Percentiles rank a stretch among this genome's conserved stretches.
Conservation (phyloP, 2,888 invertebrate species). For the Xiphydria camelus region DNA sequence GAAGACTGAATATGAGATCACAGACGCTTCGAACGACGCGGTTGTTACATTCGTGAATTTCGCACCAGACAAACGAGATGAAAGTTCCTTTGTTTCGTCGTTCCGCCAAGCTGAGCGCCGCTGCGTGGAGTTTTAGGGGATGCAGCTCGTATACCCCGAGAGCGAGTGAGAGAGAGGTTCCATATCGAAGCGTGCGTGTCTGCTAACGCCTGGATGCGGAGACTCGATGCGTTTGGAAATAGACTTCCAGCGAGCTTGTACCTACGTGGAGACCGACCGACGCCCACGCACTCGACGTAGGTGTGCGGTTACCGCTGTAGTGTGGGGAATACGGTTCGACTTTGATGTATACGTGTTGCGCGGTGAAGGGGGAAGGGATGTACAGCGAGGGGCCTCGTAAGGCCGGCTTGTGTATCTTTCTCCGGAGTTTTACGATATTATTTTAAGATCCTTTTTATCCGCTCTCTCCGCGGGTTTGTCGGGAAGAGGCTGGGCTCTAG, state of each 20-base stretch:
- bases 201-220: constrained; percentile 26
- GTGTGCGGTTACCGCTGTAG: constrained; percentile 9
- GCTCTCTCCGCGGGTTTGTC: background rate
- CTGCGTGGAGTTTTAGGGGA: constrained; percentile 30
- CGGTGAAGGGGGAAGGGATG: no score
- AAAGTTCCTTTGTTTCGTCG: no score
- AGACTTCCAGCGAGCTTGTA: constrained; percentile 36
- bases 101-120: constrained; percentile 32
- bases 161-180: no score
- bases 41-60: no score
- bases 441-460: constrained; percentile 17
- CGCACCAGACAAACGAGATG: no score
- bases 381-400: no score
- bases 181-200: constrained; percentile 33
- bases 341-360: no score
- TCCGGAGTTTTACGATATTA: constrained; percentile 28
- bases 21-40: no score
- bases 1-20: no score
- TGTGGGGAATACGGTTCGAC: constrained; percentile 12
- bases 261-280: no score
- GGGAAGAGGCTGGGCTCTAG: background rate
- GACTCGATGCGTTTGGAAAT: constrained; percentile 30
- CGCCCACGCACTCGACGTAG: no score
- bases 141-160: constrained; percentile 28
- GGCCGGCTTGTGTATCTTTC: constrained; percentile 7